Evolutionary conservation across 2,797 vertebrate genomes (phyloP).

Genomic region (Poecilia wingei): DNA sequence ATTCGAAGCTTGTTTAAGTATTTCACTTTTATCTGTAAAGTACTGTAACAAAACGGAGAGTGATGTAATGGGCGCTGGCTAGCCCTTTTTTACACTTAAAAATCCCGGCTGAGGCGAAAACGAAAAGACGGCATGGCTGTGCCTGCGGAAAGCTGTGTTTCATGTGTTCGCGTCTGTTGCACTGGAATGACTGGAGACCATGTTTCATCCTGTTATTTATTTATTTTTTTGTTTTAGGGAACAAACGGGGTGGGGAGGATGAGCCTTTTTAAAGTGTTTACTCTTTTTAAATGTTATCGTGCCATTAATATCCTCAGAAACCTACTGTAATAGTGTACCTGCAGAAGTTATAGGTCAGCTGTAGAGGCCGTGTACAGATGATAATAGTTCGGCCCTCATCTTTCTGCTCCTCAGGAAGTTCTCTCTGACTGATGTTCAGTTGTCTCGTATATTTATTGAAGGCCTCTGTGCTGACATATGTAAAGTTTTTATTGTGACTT

Average conservation of each 20-base stretch:
- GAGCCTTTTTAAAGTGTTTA: slow-evolving; percentile 62
- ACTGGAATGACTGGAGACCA: slow-evolving; percentile 38
- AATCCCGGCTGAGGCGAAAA: slow-evolving; percentile 61
- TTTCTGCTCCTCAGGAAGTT: slow-evolving; percentile 79
- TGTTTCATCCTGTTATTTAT: slow-evolving; percentile 50
- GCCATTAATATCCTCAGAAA: slow-evolving; percentile 64
- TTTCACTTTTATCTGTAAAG: slow-evolving; percentile 61
- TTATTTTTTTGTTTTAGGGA: slow-evolving; percentile 55
- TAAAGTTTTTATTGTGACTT: slow-evolving; percentile 73
- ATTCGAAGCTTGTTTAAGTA: slow-evolving; percentile 47
- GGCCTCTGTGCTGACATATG: slow-evolving; percentile 81
- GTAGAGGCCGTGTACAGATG: slow-evolving; percentile 68
- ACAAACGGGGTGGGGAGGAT: slow-evolving; percentile 10
- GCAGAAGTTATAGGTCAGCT: slow-evolving; percentile 39
- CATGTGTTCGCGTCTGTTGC: slow-evolving; percentile 22
- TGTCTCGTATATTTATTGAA: slow-evolving; percentile 80
- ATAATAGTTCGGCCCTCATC: slow-evolving; percentile 58
- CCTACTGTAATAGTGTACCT: slow-evolving; percentile 39
- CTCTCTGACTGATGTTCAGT: slow-evolving; percentile 84
- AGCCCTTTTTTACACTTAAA: slow-evolving; percentile 68
- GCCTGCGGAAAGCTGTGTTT: slow-evolving; percentile 18
- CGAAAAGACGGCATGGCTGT: slow-evolving; percentile 33
- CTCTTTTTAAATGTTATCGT: slow-evolving; percentile 68
- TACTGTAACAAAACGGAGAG: slow-evolving; percentile 67
- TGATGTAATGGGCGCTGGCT: slow-evolving; percentile 74